Evolutionary conservation across 2,113 vertebrate genomes (phyloP).

Genomic region (Carollia perspicillata): DNA sequence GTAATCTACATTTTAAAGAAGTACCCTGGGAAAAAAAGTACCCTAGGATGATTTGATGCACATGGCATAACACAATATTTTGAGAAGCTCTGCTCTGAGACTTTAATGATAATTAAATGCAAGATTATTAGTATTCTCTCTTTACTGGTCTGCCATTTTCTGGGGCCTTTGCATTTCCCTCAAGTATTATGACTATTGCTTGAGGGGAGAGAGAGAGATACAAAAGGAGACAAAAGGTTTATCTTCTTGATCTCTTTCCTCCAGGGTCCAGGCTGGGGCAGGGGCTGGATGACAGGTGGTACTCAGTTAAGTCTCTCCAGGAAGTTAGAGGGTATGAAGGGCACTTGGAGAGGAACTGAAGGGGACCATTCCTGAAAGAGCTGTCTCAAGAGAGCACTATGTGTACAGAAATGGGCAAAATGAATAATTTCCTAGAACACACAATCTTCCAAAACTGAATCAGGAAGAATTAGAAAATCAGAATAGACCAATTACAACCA

Average conservation of each 20-base stretch:
- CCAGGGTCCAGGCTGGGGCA: neutral
- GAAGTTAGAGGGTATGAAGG: neutral
- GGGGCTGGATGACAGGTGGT: neutral
- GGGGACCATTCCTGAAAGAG: neutral
- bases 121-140: neutral
- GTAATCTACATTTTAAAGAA: constrained; percentile 9
- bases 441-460: neutral
- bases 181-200: neutral
- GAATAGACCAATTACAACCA: neutral
- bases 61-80: neutral
- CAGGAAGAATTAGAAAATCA: neutral
- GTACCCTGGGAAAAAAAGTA: neutral
- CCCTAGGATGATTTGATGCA: neutral
- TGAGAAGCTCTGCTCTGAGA: neutral
- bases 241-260: neutral
- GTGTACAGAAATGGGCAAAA: neutral
- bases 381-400: neutral
- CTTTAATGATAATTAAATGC: neutral
- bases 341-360: neutral
- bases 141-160: constrained; percentile 1
- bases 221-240: neutral
- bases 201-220: neutral
- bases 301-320: neutral
- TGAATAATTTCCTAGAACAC: neutral
- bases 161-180: neutral